Evolutionary conservation across 2,888 invertebrate species (phyloP).

Genomic region (Ommatoiulus sabulosus): DNA sequence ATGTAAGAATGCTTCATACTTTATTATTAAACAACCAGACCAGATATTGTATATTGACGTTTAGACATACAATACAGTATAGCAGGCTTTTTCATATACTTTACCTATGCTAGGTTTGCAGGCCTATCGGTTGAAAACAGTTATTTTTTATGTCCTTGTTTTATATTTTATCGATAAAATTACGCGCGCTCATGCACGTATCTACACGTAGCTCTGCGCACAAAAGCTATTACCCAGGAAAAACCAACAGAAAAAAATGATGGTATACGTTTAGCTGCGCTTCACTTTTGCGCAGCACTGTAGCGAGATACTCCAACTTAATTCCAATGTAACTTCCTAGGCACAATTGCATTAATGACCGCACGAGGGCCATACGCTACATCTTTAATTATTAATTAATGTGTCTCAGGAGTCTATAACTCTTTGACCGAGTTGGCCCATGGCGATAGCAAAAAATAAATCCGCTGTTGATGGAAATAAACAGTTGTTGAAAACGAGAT

Average conservation of each 20-base stretch:
- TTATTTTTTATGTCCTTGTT: constrained; percentile 4
- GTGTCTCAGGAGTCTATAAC: neutral
- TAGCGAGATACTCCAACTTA: neutral
- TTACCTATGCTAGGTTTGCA: neutral
- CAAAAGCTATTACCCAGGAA: neutral
- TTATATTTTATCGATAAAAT: constrained; percentile 4
- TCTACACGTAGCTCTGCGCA: neutral
- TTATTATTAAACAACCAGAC: too few relatives aligned
- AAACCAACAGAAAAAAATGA: neutral
- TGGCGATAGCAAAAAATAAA: neutral
- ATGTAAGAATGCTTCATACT: too few relatives aligned
- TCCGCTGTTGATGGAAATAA: neutral
- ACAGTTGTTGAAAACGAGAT: neutral
- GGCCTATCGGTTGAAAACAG: neutral
- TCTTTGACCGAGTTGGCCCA: neutral
- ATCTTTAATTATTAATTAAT: neutral
- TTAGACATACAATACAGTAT: neutral
- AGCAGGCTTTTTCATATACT: neutral
- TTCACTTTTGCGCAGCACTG: neutral
- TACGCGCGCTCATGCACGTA: constrained; percentile 14
- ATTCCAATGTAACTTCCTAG: neutral
- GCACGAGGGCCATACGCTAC: neutral
- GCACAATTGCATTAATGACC: constrained; percentile 14
- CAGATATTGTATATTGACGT: neutral
- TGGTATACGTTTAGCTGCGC: neutral